Evolutionary conservation across 2,113 vertebrate species (phyloP).

Genomic region (Macroglossus sobrinus): DNA sequence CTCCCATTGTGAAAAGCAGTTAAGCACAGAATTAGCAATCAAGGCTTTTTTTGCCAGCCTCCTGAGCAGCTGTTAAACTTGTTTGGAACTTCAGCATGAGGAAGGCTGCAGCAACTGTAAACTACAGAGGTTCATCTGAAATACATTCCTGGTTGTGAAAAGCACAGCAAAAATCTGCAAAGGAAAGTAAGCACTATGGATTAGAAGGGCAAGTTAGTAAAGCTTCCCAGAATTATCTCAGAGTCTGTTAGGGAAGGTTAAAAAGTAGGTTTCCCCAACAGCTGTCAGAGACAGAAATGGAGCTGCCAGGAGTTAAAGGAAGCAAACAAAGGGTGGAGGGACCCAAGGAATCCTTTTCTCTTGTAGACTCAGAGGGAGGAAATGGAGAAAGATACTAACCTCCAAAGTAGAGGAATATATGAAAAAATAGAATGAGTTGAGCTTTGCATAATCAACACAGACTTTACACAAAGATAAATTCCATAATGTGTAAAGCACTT

Average conservation of each 20-base stretch:
- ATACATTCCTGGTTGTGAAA: slow-evolving; percentile 52
- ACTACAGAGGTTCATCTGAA: slow-evolving; percentile 51
- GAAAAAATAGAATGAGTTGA: slow-evolving; percentile 8
- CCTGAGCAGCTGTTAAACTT: slow-evolving; percentile 63
- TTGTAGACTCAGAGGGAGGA: background rate
- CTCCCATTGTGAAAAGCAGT: slow-evolving; percentile 53
- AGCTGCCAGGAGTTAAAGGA: slow-evolving; percentile 50
- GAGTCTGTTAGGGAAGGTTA: background rate
- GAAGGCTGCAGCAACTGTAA: slow-evolving; percentile 44
- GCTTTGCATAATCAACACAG: background rate
- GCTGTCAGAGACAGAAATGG: background rate
- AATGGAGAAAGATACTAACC: background rate
- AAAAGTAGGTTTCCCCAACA: slow-evolving; percentile 21
- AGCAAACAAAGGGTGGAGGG: slow-evolving; percentile 7
- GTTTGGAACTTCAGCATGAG: slow-evolving; percentile 50
- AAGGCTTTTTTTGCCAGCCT: slow-evolving; percentile 49
- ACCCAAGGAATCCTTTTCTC: background rate
- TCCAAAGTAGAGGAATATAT: background rate
- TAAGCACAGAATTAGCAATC: slow-evolving; percentile 63
- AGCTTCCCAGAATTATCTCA: slow-evolving; percentile 57
- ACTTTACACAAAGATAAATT: background rate
- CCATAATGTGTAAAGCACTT: background rate
- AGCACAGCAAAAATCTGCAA: slow-evolving; percentile 52
- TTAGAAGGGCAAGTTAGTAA: slow-evolving; percentile 46
- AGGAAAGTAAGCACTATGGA: slow-evolving; percentile 26